These are phyloP conservation scores for Sebastes schlegelii DNA, from an alignment of 2,113 vertebrate genomes.

Conservation along the genomic window DNA sequence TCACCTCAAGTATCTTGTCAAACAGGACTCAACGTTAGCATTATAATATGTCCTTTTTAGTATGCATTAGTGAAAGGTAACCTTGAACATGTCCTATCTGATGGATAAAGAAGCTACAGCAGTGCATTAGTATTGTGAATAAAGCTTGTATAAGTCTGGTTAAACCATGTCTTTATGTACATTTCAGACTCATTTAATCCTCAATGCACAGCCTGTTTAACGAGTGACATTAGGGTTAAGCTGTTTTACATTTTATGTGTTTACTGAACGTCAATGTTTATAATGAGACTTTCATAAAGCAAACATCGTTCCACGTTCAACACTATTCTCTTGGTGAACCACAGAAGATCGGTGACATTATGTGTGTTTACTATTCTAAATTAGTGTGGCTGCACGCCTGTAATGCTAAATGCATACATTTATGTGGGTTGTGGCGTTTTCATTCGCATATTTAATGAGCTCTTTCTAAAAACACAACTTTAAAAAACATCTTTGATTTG, in stretches of 20 bases:
- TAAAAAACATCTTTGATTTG: neutral
- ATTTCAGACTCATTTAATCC: slow-evolving; percentile 34
- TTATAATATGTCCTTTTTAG: slow-evolving; percentile 17
- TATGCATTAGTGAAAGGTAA: slow-evolving; percentile 9
- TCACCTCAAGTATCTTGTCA: neutral
- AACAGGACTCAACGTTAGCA: neutral
- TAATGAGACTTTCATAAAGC: neutral
- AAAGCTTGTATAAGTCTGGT: neutral
- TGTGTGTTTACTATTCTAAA: neutral
- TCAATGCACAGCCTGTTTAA: slow-evolving; percentile 15
- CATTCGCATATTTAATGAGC: neutral
- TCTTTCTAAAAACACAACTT: too few relatives aligned
- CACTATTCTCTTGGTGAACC: neutral
- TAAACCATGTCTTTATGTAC: neutral
- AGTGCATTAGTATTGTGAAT: neutral
- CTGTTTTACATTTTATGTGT: slow-evolving; percentile 4
- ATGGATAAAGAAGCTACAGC: neutral
- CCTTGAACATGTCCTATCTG: slow-evolving; percentile 23
- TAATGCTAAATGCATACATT: neutral
- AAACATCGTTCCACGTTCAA: neutral
- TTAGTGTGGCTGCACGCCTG: neutral
- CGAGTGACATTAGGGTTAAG: slow-evolving; percentile 16
- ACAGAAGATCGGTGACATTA: neutral
- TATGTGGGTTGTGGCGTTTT: neutral
- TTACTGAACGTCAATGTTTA: slow-evolving; percentile 3